Percentiles rank a stretch among this genome's conserved stretches.
These are phyloP conservation scores for Harpagifer antarcticus DNA, from an alignment of 2,797 vertebrate species.

Conservation along the genomic window DNA sequence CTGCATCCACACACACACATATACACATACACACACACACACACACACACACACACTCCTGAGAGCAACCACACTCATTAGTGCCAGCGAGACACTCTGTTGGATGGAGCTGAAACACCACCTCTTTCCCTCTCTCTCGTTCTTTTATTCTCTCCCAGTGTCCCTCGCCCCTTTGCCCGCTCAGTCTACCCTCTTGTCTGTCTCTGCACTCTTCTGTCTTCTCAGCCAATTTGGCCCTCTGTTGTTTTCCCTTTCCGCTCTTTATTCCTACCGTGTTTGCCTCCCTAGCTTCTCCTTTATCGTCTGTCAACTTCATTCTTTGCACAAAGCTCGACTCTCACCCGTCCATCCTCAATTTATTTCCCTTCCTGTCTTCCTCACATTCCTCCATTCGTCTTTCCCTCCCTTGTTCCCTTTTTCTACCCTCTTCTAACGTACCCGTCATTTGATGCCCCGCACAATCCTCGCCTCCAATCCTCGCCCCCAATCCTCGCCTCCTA, in stretches of 20 bases:
- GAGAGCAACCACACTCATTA: conserved; percentile 82
- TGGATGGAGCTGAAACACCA: conserved; percentile 80
- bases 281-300: conserved; percentile 41
- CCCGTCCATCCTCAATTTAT: conserved; percentile 29
- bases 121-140: conserved; percentile 42
- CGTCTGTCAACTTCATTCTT: conserved; percentile 33
- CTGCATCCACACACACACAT: conserved; percentile 38
- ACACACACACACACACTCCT: conserved; percentile 53
- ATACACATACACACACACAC: conserved; percentile 39
- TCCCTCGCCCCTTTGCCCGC: conserved; percentile 35
- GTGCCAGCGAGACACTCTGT: conserved; percentile 75
- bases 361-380: conserved; percentile 15
- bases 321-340: conserved; percentile 35
- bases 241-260: conserved; percentile 46
- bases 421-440: conserved; percentile 19
- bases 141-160: conserved; percentile 37
- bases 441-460: conserved; percentile 56
- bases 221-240: conserved; percentile 68
- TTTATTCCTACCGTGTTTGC: conserved; percentile 35
- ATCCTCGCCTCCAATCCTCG: conserved; percentile 59
- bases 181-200: conserved; percentile 30
- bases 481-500: background rate
- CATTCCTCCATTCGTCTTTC: conserved; percentile 21
- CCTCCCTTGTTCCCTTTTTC: conserved; percentile 1
- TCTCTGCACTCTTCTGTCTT: conserved; percentile 41